These are phyloP conservation scores for Petrocephalus microphthalmus DNA, from an alignment of 2,113 vertebrate genomes.

Conservation along the genomic window DNA sequence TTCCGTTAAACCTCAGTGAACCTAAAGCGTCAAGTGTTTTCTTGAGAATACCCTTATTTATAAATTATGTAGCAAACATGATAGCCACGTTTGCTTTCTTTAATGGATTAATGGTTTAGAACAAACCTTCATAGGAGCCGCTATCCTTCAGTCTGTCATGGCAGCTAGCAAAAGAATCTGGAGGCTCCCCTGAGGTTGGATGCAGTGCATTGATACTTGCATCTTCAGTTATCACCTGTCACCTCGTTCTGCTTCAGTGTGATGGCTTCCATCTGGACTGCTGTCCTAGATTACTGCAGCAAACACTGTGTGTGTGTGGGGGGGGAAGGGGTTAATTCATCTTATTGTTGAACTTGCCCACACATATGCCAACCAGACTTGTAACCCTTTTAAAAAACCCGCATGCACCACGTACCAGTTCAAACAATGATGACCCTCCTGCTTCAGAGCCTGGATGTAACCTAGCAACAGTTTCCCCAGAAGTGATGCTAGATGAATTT, in stretches of 20 bases:
- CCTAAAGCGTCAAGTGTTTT: neutral
- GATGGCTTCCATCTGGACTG: neutral
- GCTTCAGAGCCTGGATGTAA: slow-evolving; percentile 31
- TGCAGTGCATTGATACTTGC: neutral
- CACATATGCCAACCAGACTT: slow-evolving; percentile 29
- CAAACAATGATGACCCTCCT: slow-evolving; percentile 23
- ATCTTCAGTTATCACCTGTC: neutral
- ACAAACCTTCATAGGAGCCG: neutral
- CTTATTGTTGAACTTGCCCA: neutral
- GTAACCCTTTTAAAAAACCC: slow-evolving; percentile 29
- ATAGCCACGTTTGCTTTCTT: neutral
- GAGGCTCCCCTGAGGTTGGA: neutral
- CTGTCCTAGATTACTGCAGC: neutral
- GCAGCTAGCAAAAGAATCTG: neutral
- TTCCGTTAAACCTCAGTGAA: neutral
- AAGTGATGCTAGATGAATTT: slow-evolving; percentile 31
- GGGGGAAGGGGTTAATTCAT: neutral
- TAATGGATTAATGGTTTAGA: neutral
- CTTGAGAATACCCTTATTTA: neutral
- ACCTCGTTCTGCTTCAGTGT: neutral
- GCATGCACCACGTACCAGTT: slow-evolving; percentile 26
- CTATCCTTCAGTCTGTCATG: neutral
- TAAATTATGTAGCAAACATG: neutral
- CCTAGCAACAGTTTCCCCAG: slow-evolving; percentile 43
- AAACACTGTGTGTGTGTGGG: neutral